Conservation (phyloP, 2,797 vertebrate genomes). For the Scarus forsteni region DNA sequence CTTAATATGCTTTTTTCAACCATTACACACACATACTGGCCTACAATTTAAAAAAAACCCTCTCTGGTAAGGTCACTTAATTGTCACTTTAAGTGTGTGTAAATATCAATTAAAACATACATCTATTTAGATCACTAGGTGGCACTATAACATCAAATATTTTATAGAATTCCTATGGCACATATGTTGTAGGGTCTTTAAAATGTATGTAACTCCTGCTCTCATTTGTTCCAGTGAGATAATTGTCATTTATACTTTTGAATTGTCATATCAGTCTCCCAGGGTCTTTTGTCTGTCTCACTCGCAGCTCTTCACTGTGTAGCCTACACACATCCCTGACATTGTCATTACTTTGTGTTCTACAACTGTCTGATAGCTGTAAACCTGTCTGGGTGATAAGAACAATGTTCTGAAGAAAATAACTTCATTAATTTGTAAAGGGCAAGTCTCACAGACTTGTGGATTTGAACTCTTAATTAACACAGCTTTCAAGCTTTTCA, state of each 20-base stretch:
- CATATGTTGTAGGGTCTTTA: not conserved
- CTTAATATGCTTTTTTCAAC: no score
- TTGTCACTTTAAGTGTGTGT: no score
- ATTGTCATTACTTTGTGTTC: conserved; percentile 67
- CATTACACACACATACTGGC: no score
- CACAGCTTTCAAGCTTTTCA: no score
- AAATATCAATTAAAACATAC: no score
- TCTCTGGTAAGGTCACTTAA: no score
- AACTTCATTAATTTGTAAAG: conserved; percentile 10
- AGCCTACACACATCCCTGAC: conserved; percentile 65
- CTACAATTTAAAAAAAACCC: no score
- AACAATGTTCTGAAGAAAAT: conserved; percentile 12
- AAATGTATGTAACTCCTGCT: not conserved
- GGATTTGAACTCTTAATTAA: no score
- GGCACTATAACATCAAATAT: conserved; percentile 51
- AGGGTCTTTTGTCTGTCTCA: conserved; percentile 38
- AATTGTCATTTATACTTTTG: conserved; percentile 1
- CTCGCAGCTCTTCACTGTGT: conserved; percentile 12
- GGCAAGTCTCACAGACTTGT: conserved; percentile 1
- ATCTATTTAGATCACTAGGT: conserved; percentile 49
- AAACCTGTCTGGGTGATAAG: conserved; percentile 71
- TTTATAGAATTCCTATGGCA: not conserved
- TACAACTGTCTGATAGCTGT: conserved; percentile 59
- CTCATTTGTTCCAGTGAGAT: conserved; percentile 3
- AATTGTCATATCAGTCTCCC: conserved; percentile 15